phyloP scores from a whole-genome alignment of 2,888 invertebrate species.

The Ischnura elegans region DNA sequence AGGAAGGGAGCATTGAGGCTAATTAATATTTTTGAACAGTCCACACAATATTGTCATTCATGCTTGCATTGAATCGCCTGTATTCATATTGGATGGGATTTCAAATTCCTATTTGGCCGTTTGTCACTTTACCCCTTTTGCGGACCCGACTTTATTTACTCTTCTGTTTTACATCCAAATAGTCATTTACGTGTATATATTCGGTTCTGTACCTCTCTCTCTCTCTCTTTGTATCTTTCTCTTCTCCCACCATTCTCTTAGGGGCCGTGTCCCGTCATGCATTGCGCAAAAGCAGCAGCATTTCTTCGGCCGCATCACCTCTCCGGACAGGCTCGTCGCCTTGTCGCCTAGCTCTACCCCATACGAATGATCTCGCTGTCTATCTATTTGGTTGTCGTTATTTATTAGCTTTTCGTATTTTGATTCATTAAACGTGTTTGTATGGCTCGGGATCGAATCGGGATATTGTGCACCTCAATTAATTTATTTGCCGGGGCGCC shows the following conservation, averaged over 20 bases:
- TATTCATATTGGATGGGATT: conserved; percentile 66
- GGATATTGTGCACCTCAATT: conserved; percentile 59
- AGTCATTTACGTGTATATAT: conserved; percentile 49
- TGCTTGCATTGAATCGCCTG: conserved; percentile 55
- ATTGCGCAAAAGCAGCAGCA: neutral
- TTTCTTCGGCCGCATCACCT: neutral
- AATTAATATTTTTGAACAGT: conserved; percentile 65
- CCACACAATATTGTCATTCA: conserved; percentile 64
- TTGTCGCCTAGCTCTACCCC: neutral
- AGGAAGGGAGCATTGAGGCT: neutral
- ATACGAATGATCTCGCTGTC: neutral
- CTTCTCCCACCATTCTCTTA: neutral
- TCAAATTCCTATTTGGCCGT: conserved; percentile 63
- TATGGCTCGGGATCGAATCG: conserved; percentile 40
- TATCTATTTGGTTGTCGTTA: conserved; percentile 59
- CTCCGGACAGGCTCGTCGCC: neutral
- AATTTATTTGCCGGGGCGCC: conserved; percentile 58
- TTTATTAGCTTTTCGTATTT: conserved; percentile 65
- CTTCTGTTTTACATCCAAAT: conserved; percentile 64
- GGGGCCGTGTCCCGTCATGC: neutral
- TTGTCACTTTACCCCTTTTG: conserved; percentile 63
- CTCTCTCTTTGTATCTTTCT: neutral
- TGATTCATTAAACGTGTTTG: conserved; percentile 63
- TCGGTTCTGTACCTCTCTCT: neutral
- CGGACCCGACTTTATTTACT: conserved; percentile 57